Evolutionary conservation across 2,797 vertebrate species (phyloP), one percentile per base, ranked within the genome.

Genomic region (Falco cherrug): DNA sequence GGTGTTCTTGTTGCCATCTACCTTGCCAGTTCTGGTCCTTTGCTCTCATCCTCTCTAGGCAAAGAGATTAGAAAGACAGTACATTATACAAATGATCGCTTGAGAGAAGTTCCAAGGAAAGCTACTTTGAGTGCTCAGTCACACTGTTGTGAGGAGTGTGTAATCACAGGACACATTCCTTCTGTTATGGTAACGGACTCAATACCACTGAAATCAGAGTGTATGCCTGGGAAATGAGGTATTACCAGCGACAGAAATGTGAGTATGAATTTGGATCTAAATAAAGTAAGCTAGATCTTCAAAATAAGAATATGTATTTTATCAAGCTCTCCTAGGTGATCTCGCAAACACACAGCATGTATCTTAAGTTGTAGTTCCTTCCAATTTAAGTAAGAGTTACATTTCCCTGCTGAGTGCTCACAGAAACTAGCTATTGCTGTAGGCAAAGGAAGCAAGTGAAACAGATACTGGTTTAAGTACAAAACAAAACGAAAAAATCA

Each of bases 361-460:
- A 71, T 75, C 71, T 87, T 87, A 78, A n/a, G 63, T 65, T 93
- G 76, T 75, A 56, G n/a, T 90, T 82, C 77, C 74, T 93, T 89
- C 59, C 37, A 78, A n/a, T 85, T 94, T 94, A 95, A 94, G 65
- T 81, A 92, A 91, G 75, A 92, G 74, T 78, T 91, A 79, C 39
- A 94, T 81, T 90, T 95, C 84, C 75, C 86, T 87, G 59, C 76
- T 93, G 89, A 95, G 85, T 60, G 75, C 56, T 97, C 86, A 89
- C n/a, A 84, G 85, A 94, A 87, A 75, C 26, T 65, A 93, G 67
- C 60, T 79, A 57, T 70, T 95, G 75, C 90, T 94, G 83, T 50
- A 78, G 84, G 89, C 85, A 95, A 93, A 89, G 45, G 41, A 89
- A 91, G 29, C 61, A 50, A 89, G 31, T 45, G 71, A 91, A 94